phyloP scores from a whole-genome alignment of 2,888 invertebrate genomes.

The Argyra leucocephala region DNA sequence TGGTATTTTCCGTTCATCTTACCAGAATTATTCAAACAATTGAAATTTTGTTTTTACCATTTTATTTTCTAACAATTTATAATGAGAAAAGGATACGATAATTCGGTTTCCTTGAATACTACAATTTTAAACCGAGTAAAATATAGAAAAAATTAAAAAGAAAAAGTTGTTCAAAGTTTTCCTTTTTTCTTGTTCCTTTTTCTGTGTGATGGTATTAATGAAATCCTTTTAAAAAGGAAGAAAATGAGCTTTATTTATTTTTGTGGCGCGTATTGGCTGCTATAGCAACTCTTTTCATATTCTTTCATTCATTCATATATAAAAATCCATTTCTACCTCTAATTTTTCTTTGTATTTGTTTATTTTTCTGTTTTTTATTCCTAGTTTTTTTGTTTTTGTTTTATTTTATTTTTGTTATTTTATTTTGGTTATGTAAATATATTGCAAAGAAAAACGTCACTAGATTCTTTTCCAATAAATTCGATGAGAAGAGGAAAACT shows the following conservation, averaged over 20 bases:
- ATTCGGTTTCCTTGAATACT: constrained; percentile 1
- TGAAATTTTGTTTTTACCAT: no score
- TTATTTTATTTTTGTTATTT: neutral
- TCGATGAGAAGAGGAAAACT: no score
- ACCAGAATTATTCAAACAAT: no score
- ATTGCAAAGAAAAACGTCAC: neutral
- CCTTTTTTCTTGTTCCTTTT: neutral
- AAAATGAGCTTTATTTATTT: constrained; percentile 6
- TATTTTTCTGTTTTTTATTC: no score
- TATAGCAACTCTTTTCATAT: neutral
- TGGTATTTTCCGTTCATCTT: no score
- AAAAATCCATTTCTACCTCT: neutral
- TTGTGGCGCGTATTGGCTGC: constrained; percentile 6
- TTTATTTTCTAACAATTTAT: no score
- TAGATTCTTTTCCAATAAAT: neutral
- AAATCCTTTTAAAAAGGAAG: neutral
- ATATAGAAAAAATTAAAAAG: no score
- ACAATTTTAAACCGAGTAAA: no score
- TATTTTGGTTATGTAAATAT: no score
- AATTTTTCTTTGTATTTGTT: no score
- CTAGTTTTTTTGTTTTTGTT: no score
- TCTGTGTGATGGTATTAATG: neutral
- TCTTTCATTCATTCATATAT: constrained; percentile 6
- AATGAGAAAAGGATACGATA: neutral
- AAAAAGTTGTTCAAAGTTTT: no score